Percentiles rank a stretch among this genome's conserved stretches.
phyloP scores from a whole-genome alignment of 2,797 vertebrate species.

The Acanthurus leucopareius region DNA sequence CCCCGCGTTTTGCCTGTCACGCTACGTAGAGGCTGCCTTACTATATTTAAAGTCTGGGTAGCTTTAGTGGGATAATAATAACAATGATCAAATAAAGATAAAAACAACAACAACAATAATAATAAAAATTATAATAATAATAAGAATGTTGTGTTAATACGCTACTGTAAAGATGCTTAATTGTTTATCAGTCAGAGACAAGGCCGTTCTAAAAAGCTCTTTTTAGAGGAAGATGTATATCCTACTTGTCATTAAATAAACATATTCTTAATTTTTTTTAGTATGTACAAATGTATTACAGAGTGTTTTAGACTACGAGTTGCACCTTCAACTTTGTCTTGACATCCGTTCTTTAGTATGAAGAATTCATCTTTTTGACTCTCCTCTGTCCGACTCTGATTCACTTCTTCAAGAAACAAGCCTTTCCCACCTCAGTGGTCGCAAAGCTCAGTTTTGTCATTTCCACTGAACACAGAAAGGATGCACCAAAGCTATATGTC shows the following conservation, averaged over 20 bases:
- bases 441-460: slow-evolving; percentile 30
- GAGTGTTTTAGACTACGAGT: not conserved
- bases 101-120: no score
- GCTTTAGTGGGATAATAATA: no score
- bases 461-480: slow-evolving; percentile 2
- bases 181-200: not conserved
- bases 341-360: not conserved
- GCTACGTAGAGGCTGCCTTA: no score
- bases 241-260: not conserved
- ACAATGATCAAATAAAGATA: no score
- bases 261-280: no score
- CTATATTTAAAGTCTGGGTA: no score
- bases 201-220: not conserved
- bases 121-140: not conserved
- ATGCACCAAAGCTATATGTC: slow-evolving; percentile 2
- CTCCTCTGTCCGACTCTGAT: not conserved
- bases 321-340: not conserved
- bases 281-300: not conserved
- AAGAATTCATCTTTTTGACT: not conserved
- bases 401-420: not conserved
- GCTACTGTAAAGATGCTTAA: not conserved
- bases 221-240: not conserved
- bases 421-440: slow-evolving; percentile 40
- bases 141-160: not conserved
- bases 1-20: no score